Evolutionary conservation across 2,797 vertebrate genomes (phyloP).

Genomic region (Gallinago nigripennis): DNA sequence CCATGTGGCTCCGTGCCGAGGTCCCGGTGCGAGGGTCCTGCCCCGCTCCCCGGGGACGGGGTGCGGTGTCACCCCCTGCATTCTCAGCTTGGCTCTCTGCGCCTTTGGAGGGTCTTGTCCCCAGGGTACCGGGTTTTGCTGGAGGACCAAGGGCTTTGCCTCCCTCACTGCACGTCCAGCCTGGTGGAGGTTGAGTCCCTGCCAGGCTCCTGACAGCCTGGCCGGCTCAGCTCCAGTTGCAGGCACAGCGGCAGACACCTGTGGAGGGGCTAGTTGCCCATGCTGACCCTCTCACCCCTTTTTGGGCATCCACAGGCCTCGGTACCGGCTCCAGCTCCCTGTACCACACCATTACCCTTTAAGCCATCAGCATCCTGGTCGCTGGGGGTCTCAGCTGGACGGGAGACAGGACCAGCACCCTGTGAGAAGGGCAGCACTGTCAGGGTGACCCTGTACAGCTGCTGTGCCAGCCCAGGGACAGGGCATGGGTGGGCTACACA

Average conservation of each 20-base stretch:
- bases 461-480: background rate
- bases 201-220: accelerated
- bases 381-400: background rate
- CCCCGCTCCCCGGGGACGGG: accelerated
- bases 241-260: accelerated
- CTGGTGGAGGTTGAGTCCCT: too few species aligned
- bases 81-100: accelerated
- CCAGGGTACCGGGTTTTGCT: accelerated
- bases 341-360: accelerated
- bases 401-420: background rate
- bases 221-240: background rate
- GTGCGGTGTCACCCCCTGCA: accelerated
- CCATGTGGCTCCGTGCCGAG: accelerated
- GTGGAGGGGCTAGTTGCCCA: background rate
- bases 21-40: accelerated
- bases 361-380: background rate
- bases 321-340: accelerated
- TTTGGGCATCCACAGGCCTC: accelerated
- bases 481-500: background rate
- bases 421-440: background rate
- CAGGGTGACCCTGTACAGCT: background rate
- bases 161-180: accelerated
- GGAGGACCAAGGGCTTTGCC: background rate
- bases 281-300: accelerated
- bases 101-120: background rate